phyloP scores from a whole-genome alignment of 2,113 vertebrate species.

The Sinocyclocheilus anophthalmus region DNA sequence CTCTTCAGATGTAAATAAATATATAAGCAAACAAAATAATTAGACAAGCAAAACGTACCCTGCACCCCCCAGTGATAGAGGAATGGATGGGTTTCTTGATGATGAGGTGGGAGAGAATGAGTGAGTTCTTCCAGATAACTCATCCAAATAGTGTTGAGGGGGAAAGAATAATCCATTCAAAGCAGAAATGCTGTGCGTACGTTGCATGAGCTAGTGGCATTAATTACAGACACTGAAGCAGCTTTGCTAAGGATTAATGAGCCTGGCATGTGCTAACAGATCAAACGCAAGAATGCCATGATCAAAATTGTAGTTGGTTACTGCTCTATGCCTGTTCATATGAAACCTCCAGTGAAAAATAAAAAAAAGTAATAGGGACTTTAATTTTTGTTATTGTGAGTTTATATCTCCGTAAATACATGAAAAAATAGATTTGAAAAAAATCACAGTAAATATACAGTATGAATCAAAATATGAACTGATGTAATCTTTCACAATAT shows the following conservation, averaged over 20 bases:
- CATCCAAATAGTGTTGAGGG: conserved; percentile 17
- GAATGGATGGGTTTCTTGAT: conserved; percentile 19
- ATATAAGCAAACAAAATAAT: conserved; percentile 22
- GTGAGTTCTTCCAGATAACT: conserved; percentile 28
- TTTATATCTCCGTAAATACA: background rate
- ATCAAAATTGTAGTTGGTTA: background rate
- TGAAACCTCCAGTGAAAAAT: background rate
- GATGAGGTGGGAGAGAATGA: conserved; percentile 32
- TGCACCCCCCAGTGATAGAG: background rate
- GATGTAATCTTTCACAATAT: background rate
- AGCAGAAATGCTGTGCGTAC: background rate
- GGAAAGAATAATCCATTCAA: conserved; percentile 38
- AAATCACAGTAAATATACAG: background rate
- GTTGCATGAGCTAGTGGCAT: conserved; percentile 14
- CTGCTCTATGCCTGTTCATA: background rate
- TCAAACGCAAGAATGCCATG: conserved; percentile 33
- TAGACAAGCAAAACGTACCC: conserved; percentile 10
- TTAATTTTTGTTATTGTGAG: background rate
- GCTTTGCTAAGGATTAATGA: conserved; percentile 41
- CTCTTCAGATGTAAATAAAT: conserved; percentile 10
- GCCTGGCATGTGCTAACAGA: conserved; percentile 24
- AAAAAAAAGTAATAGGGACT: background rate
- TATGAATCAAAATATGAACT: background rate
- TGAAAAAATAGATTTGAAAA: background rate
- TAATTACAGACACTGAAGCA: conserved; percentile 29